Percentiles rank a stretch among this genome's conserved stretches.
These are phyloP conservation scores for Tylochromis polylepis DNA, from an alignment of 2,113 vertebrate species.

Conservation along the genomic window DNA sequence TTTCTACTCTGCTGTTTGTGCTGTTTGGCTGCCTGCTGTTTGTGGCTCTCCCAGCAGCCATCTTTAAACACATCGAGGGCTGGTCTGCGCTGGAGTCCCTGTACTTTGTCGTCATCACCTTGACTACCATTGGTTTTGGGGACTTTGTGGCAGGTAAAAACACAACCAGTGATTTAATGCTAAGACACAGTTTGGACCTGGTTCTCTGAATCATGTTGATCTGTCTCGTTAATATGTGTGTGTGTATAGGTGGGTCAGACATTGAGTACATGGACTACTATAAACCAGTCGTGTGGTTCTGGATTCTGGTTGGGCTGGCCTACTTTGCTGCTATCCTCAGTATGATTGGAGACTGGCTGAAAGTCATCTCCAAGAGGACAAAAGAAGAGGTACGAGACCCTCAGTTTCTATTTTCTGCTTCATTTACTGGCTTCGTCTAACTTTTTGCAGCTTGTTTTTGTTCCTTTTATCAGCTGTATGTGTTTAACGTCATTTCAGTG, in stretches of 20 bases:
- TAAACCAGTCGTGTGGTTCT: constrained; percentile 94
- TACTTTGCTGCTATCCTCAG: constrained; percentile 96
- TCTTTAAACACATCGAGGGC: constrained; percentile 89
- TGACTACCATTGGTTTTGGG: constrained; percentile 85
- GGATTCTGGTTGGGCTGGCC: constrained; percentile 92
- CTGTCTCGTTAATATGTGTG: background rate
- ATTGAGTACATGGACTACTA: constrained; percentile 91
- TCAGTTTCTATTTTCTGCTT: background rate
- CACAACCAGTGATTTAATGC: background rate
- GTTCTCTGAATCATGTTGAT: background rate
- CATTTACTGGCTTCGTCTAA: background rate
- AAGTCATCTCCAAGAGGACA: constrained; percentile 90
- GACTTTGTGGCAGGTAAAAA: constrained; percentile 90
- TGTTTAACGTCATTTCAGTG: constrained; percentile 42
- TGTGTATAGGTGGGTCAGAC: constrained; percentile 83
- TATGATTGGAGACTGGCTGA: constrained; percentile 95
- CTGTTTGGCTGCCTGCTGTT: constrained; percentile 91
- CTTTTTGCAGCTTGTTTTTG: background rate
- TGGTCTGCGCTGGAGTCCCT: constrained; percentile 91
- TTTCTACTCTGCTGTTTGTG: constrained; percentile 93
- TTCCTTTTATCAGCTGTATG: background rate
- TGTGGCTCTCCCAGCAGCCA: constrained; percentile 79
- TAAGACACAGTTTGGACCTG: background rate
- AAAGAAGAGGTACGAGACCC: constrained; percentile 86
- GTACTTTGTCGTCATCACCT: constrained; percentile 88